Base-by-base conservation (phyloP, 2,888 invertebrate genomes). In the Catocala fraxini region DNA sequence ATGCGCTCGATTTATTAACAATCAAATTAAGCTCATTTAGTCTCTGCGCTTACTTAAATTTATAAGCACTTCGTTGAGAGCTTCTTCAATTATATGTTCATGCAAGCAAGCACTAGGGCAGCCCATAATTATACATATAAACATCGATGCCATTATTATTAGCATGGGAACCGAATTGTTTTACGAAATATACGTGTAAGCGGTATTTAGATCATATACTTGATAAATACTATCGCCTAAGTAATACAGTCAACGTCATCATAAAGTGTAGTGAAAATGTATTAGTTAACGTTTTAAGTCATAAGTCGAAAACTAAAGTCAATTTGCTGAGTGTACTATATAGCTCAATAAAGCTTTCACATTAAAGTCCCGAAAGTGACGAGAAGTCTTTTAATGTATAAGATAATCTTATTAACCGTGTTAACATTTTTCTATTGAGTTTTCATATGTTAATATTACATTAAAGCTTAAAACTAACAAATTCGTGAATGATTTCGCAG, bases 381-480 rank as follows among this genome's bases (percentile, higher is more conserved):
- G 68, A 75, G 70, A 79, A 75, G 64, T 75, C 47, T 65, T 64
- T 69, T 68, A 75, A 71, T 77, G 56, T 59, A 59, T 53, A 62
- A 58, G 46, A 57, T 52, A 56, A 13, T 53, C 11, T 58, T 59
- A 48, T 56, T 46, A 59, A 57, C 11, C 61, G 48, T 68, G 55
- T 54, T 7, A 73, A 71, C 56, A 65, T 71, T 70, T 59, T 70
- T 52, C 59, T 65, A 63, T 69, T 63, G 65, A 71, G 55, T 60
- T 59, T 59, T 47, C 25, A 55, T 52, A 68, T 67, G 52, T 77
- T 69, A 74, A 74, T 70, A 81, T 82, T 82, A 90, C 82, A 84
- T 87, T 89, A 88, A 87, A 89, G 84, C 89, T 91, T 91, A 92
- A 73, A 64, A 83, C 89, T 90, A 90, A 89, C 85, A 88, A 90